Evolutionary conservation across 2,113 vertebrate genomes (phyloP), one percentile per base, ranked within the genome.

Genomic region (Colaptes auratus): DNA sequence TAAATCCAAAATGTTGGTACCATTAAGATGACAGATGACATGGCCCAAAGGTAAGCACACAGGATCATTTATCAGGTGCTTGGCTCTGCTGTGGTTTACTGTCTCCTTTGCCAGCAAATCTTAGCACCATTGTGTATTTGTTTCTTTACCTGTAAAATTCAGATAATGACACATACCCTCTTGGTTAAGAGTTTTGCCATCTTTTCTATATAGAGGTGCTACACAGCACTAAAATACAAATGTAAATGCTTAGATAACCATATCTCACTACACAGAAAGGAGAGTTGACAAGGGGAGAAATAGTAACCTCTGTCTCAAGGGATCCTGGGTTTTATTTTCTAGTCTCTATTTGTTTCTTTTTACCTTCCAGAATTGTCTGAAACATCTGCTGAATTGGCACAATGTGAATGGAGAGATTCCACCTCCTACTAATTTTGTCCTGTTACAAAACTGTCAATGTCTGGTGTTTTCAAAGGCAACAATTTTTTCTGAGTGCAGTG

Each of bases 381-480:
- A 74, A 63, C 15, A 69, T 89, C 91, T 84, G 79, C 83, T 66
- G 78, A 90, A 80, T 31, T 79, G 74, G 90, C 77, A 89, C 73
- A 72, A 93, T 46, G 19, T 5, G 77, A 96, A 83, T 23, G 61
- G 56, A 87, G 82, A 84, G 92, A 94, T 81, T 85, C 75, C 35
- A 74, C 60, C 90, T 88, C 88, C 86, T 58, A 73, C 78, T 90
- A 39, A 93, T 87, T 94, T 89, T 87, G 73, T 90, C 70, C 89
- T 55, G 65, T 86, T 24, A 70, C 86, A 90, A 65, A 96, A 85
- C 89, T 94, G 87, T 97, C 91, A 95, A 78, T 82, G 81, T 82
- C 78, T 95, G 83, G 82, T 93, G 87, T 93, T 96, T 96, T 96
- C 92, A 97, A 95, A 97, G 73, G 89, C 91, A 93, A 85, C 6